These are phyloP conservation scores for Griposia aprilina DNA, from an alignment of 2,888 invertebrate species.

Conservation along the genomic window DNA sequence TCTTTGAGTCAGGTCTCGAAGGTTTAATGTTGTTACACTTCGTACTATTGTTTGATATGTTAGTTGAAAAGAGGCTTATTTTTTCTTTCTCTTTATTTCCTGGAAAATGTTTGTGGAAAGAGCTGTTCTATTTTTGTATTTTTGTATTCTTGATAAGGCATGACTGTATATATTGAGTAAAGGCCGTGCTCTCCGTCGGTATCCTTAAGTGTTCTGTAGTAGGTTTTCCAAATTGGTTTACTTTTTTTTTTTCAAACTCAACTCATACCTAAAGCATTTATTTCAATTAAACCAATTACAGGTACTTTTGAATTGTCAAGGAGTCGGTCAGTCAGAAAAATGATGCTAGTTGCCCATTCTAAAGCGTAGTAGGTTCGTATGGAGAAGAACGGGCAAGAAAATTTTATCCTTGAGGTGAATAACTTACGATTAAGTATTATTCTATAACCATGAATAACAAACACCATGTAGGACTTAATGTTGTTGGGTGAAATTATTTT, in stretches of 20 bases:
- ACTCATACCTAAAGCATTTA: too few relatives aligned
- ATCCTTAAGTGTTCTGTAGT: neutral
- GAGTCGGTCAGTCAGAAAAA: too few relatives aligned
- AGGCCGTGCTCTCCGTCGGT: neutral
- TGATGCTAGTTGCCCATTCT: too few relatives aligned
- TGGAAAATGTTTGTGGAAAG: neutral
- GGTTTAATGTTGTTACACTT: conserved; percentile 35
- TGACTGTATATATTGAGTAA: neutral
- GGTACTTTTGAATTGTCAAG: too few relatives aligned
- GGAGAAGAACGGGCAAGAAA: too few relatives aligned
- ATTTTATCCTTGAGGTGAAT: too few relatives aligned
- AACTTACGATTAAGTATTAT: too few relatives aligned
- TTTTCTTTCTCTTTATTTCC: conserved; percentile 3
- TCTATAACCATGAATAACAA: neutral
- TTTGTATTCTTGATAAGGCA: neutral
- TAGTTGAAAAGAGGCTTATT: conserved; percentile 22
- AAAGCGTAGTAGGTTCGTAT: too few relatives aligned
- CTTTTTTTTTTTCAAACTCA: neutral
- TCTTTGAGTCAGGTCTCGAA: conserved; percentile 36
- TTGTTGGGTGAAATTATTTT: neutral
- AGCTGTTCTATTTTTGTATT: neutral
- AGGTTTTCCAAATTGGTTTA: neutral
- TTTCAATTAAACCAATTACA: too few relatives aligned
- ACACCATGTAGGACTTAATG: neutral
- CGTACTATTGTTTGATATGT: conserved; percentile 38